Evolutionary conservation across 2,113 vertebrate species (phyloP).

Genomic region (Percopsis transmontana): DNA sequence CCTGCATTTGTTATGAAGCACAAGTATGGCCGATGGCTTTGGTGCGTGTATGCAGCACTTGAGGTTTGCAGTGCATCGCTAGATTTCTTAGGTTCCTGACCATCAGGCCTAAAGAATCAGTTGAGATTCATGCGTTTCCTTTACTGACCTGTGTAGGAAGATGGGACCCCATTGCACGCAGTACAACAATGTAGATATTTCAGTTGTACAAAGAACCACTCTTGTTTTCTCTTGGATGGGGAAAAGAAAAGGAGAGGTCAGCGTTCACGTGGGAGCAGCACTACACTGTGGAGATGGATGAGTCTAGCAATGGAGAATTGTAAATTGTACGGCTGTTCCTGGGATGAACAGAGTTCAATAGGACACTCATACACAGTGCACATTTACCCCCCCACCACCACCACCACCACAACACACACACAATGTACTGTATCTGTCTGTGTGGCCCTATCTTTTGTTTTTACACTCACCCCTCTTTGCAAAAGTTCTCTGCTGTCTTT

Average conservation of each 20-base stretch:
- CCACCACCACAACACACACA: constrained; percentile 2
- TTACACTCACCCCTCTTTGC: constrained; percentile 5
- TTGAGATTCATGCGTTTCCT: constrained; percentile 47
- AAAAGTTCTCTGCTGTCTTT: constrained; percentile 25
- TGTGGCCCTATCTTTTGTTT: constrained; percentile 55
- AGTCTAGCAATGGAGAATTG: constrained; percentile 34
- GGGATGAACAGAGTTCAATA: constrained; percentile 29
- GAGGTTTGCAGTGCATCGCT: constrained; percentile 10
- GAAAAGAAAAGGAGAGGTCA: constrained; percentile 52
- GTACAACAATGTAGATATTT: constrained; percentile 56
- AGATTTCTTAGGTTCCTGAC: constrained; percentile 18
- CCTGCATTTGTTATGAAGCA: constrained; percentile 27
- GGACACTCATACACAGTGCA: constrained; percentile 13
- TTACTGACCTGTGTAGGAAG: constrained; percentile 71
- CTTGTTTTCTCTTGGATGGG: constrained; percentile 58
- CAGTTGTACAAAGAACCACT: constrained; percentile 55
- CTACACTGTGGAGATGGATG: constrained; percentile 18
- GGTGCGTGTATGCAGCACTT: neutral
- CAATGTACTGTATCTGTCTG: constrained; percentile 35
- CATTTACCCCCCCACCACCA: constrained; percentile 12
- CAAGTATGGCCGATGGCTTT: constrained; percentile 27
- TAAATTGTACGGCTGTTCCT: constrained; percentile 29
- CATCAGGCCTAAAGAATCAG: constrained; percentile 44
- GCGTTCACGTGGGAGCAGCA: constrained; percentile 38
- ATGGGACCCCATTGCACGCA: constrained; percentile 43